These are phyloP conservation scores for Ciconia stormi DNA, from an alignment of 2,113 vertebrate species.

Conservation along the genomic window DNA sequence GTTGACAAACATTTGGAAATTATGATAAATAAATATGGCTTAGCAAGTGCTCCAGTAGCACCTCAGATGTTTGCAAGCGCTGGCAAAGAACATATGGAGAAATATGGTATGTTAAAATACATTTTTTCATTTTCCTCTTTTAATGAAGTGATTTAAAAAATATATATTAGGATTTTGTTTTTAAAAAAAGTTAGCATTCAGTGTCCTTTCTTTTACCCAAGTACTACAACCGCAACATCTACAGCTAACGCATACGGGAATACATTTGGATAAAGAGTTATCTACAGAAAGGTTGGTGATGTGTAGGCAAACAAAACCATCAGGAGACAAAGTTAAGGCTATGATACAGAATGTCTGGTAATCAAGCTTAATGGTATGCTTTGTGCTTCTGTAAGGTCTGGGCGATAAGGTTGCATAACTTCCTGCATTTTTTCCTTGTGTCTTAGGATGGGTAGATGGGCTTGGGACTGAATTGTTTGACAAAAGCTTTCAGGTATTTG, in stretches of 20 bases:
- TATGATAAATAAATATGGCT: constrained; percentile 82
- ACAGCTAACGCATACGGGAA: background rate
- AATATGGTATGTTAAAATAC: constrained; percentile 82
- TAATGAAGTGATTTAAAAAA: background rate
- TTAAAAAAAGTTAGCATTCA: background rate
- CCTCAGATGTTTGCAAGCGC: constrained; percentile 89
- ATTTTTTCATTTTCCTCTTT: background rate
- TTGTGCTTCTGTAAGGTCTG: background rate
- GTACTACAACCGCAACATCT: background rate
- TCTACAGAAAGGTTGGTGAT: background rate
- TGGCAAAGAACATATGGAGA: constrained; percentile 94
- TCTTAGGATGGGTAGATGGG: background rate
- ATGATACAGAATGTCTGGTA: background rate
- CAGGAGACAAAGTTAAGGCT: background rate
- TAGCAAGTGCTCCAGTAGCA: constrained; percentile 76
- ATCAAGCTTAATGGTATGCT: background rate
- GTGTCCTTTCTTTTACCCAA: background rate
- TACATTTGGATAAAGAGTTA: background rate
- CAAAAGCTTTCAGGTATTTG: background rate
- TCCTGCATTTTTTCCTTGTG: background rate
- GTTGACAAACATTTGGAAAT: constrained; percentile 90
- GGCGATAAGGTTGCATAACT: background rate
- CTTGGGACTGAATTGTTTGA: background rate
- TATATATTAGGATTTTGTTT: background rate
- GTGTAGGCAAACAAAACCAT: background rate